These are phyloP conservation scores for Cygnus olor DNA, from an alignment of 2,797 vertebrate species.

Conservation along the genomic window DNA sequence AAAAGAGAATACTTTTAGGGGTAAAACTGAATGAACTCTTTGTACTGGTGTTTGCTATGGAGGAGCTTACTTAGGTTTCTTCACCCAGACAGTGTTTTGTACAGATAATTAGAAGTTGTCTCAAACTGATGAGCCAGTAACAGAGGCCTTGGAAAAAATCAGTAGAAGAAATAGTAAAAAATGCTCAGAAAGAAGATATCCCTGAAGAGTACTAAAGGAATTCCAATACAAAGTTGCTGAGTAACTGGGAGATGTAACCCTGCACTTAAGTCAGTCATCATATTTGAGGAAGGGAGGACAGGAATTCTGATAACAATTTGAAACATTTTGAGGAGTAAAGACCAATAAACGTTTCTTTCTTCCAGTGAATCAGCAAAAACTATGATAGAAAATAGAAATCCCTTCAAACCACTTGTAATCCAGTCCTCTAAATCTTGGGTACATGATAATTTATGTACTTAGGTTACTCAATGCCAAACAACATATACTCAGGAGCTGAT, in stretches of 20 bases:
- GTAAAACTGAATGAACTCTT: neutral
- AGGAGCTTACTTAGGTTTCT: neutral
- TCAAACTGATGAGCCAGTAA: neutral
- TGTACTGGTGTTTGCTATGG: neutral
- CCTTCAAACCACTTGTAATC: neutral
- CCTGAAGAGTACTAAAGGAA: neutral
- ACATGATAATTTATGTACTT: neutral
- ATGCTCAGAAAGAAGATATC: rapidly evolving
- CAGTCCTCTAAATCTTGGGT: neutral
- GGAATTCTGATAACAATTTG: neutral
- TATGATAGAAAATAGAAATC: neutral
- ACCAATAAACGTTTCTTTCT: neutral
- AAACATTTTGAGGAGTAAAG: neutral
- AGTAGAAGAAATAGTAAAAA: neutral
- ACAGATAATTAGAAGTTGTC: neutral
- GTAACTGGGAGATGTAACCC: neutral
- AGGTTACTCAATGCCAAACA: neutral
- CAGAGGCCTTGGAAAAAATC: neutral
- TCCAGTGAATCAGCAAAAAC: neutral
- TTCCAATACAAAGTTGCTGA: neutral
- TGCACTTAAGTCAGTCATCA: neutral
- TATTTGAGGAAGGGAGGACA: neutral
- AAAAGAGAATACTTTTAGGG: neutral
- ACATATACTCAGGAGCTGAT: neutral
- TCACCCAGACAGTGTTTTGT: neutral